phyloP scores from a whole-genome alignment of 2,888 invertebrate species.

The Selenia dentaria region DNA sequence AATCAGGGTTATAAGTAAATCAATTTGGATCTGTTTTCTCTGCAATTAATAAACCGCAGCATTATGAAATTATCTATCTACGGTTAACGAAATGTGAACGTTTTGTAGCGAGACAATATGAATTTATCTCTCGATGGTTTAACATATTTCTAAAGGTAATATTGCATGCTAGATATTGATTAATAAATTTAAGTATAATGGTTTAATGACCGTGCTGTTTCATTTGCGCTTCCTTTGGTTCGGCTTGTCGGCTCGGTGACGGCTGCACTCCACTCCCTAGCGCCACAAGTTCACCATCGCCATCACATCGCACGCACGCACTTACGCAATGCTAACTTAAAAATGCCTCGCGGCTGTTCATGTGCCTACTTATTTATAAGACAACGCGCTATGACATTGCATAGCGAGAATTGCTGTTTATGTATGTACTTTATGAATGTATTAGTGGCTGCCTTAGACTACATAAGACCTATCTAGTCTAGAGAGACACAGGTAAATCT shows the following conservation, averaged over 20 bases:
- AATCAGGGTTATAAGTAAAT: slow-evolving; percentile 80
- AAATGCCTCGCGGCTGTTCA: slow-evolving; percentile 23
- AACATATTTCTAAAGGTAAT: slow-evolving; percentile 70
- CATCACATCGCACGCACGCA: slow-evolving; percentile 11
- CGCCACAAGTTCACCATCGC: slow-evolving; percentile 10
- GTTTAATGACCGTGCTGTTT: slow-evolving; percentile 69
- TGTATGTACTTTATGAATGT: too few species aligned
- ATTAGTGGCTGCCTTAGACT: too few species aligned
- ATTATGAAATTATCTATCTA: slow-evolving; percentile 76
- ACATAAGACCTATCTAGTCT: too few species aligned
- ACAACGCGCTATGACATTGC: slow-evolving; percentile 13
- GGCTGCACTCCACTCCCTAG: slow-evolving; percentile 25
- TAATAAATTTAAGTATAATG: slow-evolving; percentile 83
- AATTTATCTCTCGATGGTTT: slow-evolving; percentile 78
- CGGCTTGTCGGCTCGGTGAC: slow-evolving; percentile 27
- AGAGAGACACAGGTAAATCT: too few species aligned
- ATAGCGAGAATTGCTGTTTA: slow-evolving; percentile 13
- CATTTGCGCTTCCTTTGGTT: slow-evolving; percentile 54
- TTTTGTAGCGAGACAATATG: slow-evolving; percentile 70
- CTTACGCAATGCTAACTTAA: slow-evolving; percentile 22
- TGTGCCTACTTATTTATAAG: slow-evolving; percentile 17
- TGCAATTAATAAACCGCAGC: slow-evolving; percentile 59
- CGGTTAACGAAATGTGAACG: slow-evolving; percentile 63
- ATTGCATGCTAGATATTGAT: slow-evolving; percentile 77
- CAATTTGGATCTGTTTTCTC: slow-evolving; percentile 82